Percentiles rank a stretch among this genome's conserved stretches.
Conservation (phyloP, 1,140 invertebrate genomes). For the Rhyzopertha dominica region DNA sequence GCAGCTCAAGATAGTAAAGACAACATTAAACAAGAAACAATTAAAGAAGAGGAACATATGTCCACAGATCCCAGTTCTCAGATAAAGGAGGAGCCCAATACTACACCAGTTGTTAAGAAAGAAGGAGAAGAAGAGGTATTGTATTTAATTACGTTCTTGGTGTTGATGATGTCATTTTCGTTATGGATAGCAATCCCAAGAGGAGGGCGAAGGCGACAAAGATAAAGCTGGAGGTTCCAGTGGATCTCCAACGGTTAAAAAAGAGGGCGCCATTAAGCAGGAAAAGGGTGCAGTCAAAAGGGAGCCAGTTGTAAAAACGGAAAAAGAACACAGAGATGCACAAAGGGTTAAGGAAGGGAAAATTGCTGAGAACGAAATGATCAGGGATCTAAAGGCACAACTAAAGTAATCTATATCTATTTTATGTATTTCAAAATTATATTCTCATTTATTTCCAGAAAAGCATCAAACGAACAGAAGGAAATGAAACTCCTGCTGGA, state of each 20-base stretch:
- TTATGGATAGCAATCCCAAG: conserved; percentile 28
- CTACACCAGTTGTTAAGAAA: conserved; percentile 52
- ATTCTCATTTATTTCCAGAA: conserved; percentile 56
- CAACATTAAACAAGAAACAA: conserved; percentile 57
- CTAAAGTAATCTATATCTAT: conserved; percentile 64
- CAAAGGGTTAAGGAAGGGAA: conserved; percentile 58
- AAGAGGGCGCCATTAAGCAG: conserved; percentile 56
- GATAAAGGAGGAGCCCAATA: conserved; percentile 47
- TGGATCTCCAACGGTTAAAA: conserved; percentile 53
- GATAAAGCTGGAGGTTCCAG: conserved; percentile 24
- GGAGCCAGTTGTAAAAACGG: conserved; percentile 51
- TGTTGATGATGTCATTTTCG: conserved; percentile 7
- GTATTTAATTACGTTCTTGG: not conserved
- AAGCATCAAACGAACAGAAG: conserved; percentile 86
- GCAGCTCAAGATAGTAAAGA: conserved; percentile 54
- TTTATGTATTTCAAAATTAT: conserved; percentile 1
- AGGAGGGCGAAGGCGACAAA: conserved; percentile 34
- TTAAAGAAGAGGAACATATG: conserved; percentile 54
- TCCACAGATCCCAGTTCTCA: conserved; percentile 30
- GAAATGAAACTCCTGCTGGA: conserved; percentile 91
- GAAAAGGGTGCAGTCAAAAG: conserved; percentile 57
- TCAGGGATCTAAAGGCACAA: conserved; percentile 85
- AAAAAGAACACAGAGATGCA: conserved; percentile 54
- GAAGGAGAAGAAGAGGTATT: conserved; percentile 51
- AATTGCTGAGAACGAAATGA: conserved; percentile 56